Evolutionary conservation across 2,888 invertebrate genomes (phyloP).

Genomic region (Sacculina carcini): DNA sequence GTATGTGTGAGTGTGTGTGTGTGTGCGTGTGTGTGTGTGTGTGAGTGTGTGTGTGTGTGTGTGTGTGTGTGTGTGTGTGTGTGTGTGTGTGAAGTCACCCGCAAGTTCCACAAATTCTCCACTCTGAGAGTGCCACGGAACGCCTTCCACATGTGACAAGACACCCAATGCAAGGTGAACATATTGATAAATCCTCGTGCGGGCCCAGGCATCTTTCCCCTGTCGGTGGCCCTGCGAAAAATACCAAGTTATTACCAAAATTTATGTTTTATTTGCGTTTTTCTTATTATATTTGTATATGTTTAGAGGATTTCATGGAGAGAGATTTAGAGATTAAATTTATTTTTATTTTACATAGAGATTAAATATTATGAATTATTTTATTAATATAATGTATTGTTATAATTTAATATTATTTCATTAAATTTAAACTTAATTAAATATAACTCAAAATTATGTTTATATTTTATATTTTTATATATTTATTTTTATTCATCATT

Average conservation of each 20-base stretch:
- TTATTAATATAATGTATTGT: background rate
- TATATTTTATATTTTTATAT: background rate
- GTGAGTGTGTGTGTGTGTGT: too few species aligned
- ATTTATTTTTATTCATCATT: too few species aligned
- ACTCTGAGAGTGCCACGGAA: slow-evolving; percentile 18
- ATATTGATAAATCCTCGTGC: slow-evolving; percentile 19
- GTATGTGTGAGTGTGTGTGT: too few species aligned
- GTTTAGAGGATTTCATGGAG: too few species aligned
- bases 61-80: too few species aligned
- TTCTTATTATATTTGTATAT: too few species aligned
- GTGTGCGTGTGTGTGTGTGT: too few species aligned
- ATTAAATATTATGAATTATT: background rate
- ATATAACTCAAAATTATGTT: background rate
- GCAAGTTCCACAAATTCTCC: slow-evolving; percentile 17
- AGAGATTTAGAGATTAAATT: too few species aligned
- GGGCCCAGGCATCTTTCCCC: background rate
- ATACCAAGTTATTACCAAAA: too few species aligned
- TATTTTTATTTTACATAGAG: background rate
- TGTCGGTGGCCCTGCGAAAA: too few species aligned
- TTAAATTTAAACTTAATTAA: background rate
- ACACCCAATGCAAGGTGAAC: slow-evolving; percentile 21
- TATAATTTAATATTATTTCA: background rate
- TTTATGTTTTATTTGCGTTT: too few species aligned
- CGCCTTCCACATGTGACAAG: slow-evolving; percentile 21
- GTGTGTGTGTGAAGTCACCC: slow-evolving; percentile 14